These are phyloP conservation scores for Drosophila subpulchrella DNA, from an alignment of 1,140 invertebrate genomes.

Conservation along the genomic window DNA sequence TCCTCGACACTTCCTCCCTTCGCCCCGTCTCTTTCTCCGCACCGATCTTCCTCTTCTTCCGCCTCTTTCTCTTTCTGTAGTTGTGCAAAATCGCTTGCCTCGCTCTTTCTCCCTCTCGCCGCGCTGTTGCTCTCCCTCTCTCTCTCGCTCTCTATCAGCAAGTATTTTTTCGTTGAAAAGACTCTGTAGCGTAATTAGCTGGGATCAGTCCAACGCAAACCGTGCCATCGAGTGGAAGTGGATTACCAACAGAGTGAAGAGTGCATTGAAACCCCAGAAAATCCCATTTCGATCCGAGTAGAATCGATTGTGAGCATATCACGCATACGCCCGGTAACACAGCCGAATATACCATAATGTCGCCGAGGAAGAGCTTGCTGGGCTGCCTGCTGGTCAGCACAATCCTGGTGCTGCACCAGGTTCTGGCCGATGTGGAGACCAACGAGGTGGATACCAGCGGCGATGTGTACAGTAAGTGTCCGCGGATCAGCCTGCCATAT, in stretches of 20 bases:
- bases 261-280: slow-evolving; percentile 5
- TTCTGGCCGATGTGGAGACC: slow-evolving; percentile 58
- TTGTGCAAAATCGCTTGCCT: slow-evolving; percentile 34
- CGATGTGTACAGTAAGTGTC: slow-evolving; percentile 62
- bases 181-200: slow-evolving; percentile 65
- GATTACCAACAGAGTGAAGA: slow-evolving; percentile 44
- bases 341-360: slow-evolving; percentile 38
- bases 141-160: slow-evolving; percentile 2
- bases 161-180: slow-evolving; percentile 69
- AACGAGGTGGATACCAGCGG: slow-evolving; percentile 64
- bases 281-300: background rate
- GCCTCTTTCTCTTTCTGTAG: slow-evolving; percentile 15
- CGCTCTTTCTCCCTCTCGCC: slow-evolving; percentile 44
- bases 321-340: slow-evolving; percentile 31
- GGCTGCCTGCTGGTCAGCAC: slow-evolving; percentile 55
- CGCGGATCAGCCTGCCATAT: background rate
- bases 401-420: slow-evolving; percentile 46
- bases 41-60: background rate
- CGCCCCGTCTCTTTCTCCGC: background rate
- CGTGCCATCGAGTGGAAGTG: slow-evolving; percentile 65
- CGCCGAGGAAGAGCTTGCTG: slow-evolving; percentile 44
- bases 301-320: slow-evolving; percentile 10
- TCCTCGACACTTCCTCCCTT: slow-evolving; percentile 32
- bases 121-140: slow-evolving; percentile 21
- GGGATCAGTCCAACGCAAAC: slow-evolving; percentile 64